Conservation (phyloP, 2,888 invertebrate genomes). For the Hololepta plana region DNA sequence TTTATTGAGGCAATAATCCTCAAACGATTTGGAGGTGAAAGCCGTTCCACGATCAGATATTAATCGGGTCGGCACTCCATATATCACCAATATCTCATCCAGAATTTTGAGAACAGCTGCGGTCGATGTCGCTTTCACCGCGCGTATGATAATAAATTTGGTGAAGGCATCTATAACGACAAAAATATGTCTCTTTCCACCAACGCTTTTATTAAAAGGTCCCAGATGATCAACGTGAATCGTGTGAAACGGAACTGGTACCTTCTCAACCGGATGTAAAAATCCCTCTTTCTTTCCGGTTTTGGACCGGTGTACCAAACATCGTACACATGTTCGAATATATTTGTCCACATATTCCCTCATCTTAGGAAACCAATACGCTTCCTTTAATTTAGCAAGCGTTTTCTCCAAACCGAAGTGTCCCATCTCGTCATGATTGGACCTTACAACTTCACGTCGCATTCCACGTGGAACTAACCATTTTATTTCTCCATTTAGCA, state of each 20-base stretch:
- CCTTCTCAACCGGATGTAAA: slow-evolving; percentile 24
- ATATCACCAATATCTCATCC: slow-evolving; percentile 1
- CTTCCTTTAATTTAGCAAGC: slow-evolving; percentile 13
- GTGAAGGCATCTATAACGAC: slow-evolving; percentile 21
- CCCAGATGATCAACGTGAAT: slow-evolving; percentile 26
- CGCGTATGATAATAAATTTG: slow-evolving; percentile 12
- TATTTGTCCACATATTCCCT: slow-evolving; percentile 20
- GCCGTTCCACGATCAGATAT: too few species aligned
- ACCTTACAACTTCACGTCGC: slow-evolving; percentile 6
- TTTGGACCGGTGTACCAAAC: slow-evolving; percentile 18
- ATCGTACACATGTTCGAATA: slow-evolving; percentile 21
- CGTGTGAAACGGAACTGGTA: slow-evolving; percentile 21
- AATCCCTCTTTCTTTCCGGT: slow-evolving; percentile 15
- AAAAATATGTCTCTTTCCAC: slow-evolving; percentile 19
- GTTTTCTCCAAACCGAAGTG: slow-evolving; percentile 21
- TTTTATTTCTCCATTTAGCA: slow-evolving; percentile 2
- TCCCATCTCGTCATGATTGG: slow-evolving; percentile 21
- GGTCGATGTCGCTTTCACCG: neutral
- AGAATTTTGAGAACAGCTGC: slow-evolving; percentile 2
- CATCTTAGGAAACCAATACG: slow-evolving; percentile 25
- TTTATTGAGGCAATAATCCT: too few species aligned
- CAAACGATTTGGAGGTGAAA: too few species aligned
- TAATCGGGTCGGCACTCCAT: too few species aligned
- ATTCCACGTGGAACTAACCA: slow-evolving; percentile 9
- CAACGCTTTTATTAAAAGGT: slow-evolving; percentile 14